Percentiles rank a stretch among this genome's conserved stretches.
Evolutionary conservation across 2,113 vertebrate genomes (phyloP).

Genomic region (Phylloscopus trochiloides): DNA sequence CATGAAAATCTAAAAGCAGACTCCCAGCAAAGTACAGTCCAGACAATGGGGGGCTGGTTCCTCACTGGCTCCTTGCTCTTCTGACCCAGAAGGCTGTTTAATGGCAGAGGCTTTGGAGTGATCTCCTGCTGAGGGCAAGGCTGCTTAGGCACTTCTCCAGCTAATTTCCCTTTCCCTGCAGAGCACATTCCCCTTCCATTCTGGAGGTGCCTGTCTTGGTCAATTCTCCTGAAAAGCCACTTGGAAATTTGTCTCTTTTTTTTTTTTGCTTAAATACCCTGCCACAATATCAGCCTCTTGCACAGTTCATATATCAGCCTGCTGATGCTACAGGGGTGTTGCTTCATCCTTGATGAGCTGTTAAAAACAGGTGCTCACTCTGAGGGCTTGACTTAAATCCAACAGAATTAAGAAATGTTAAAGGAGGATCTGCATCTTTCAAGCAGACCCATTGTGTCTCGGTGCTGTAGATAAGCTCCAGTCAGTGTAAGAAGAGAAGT

Average conservation of each 20-base stretch:
- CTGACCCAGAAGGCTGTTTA: neutral
- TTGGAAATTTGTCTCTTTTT: neutral
- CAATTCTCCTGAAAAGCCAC: neutral
- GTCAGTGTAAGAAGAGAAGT: neutral
- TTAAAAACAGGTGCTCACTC: conserved; percentile 19
- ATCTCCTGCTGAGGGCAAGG: neutral
- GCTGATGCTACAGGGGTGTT: neutral
- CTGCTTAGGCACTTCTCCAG: neutral
- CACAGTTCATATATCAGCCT: neutral
- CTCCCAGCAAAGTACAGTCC: neutral
- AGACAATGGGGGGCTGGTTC: neutral
- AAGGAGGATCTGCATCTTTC: conserved; percentile 36
- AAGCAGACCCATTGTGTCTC: conserved; percentile 15
- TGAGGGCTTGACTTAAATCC: conserved; percentile 25
- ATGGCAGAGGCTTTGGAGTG: neutral
- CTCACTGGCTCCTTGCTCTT: neutral
- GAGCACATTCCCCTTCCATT: neutral
- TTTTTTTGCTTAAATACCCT: neutral
- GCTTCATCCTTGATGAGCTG: conserved; percentile 10
- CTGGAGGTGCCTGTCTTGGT: neutral
- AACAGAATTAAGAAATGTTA: conserved; percentile 8
- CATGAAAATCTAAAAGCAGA: neutral
- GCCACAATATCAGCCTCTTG: neutral
- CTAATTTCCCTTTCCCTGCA: neutral
- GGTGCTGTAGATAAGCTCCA: conserved; percentile 31